Percentiles rank a stretch among this genome's conserved stretches.
phyloP scores from a whole-genome alignment of 2,113 vertebrate species.

The Gallinago media region DNA sequence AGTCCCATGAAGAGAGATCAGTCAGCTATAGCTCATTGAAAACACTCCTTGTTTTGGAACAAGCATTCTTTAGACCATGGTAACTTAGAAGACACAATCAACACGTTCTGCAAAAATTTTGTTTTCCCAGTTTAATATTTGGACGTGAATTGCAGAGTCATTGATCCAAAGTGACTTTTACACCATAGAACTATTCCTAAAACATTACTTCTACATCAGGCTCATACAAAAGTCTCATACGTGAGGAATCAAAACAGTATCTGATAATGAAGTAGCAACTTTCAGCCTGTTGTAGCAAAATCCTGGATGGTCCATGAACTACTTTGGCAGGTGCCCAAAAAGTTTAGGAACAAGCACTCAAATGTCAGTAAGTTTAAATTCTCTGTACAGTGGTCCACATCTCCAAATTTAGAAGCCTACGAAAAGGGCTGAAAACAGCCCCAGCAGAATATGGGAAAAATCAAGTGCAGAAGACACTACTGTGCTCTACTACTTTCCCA shows the following conservation, averaged over 20 bases:
- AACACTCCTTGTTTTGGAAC: background rate
- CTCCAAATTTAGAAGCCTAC: background rate
- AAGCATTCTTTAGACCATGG: background rate
- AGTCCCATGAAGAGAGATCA: background rate
- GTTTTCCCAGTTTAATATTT: background rate
- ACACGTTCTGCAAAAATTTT: background rate
- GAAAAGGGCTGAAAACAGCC: background rate
- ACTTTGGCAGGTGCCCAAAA: fast-evolving
- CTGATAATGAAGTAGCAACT: background rate
- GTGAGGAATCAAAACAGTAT: background rate
- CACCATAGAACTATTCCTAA: background rate
- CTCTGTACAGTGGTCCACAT: background rate
- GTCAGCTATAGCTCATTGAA: background rate
- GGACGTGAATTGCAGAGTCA: background rate
- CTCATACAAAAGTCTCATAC: background rate
- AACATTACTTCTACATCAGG: background rate
- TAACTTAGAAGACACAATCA: background rate
- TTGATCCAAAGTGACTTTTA: background rate
- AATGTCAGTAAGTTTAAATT: background rate
- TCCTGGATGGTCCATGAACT: background rate
- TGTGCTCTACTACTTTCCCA: background rate
- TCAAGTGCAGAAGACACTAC: background rate
- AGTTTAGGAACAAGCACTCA: background rate
- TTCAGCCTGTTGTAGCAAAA: background rate
- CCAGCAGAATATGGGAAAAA: background rate